Conservation (phyloP, 2,888 invertebrate genomes). For the Aplocera efformata region DNA sequence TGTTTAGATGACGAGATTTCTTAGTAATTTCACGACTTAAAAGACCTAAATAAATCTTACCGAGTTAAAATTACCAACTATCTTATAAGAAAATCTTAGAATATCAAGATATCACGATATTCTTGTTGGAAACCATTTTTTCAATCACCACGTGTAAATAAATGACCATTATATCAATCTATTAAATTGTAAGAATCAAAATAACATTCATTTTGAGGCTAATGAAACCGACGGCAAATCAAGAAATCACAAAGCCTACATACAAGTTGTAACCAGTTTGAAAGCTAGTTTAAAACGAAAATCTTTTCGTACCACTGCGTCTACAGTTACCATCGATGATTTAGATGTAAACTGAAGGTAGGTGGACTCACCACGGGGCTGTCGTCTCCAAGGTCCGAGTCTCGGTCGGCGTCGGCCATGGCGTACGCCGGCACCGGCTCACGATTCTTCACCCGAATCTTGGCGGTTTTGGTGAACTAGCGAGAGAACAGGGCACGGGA, state of each 20-base stretch:
- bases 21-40: too few relatives aligned
- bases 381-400: conserved; percentile 88
- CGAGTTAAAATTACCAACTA: neutral
- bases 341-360: conserved; percentile 17
- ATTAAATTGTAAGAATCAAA: neutral
- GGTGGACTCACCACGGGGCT: conserved; percentile 84
- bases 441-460: conserved; percentile 94
- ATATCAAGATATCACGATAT: conserved; percentile 1
- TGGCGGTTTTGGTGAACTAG: conserved; percentile 77
- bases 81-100: conserved; percentile 1
- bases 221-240: neutral
- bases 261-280: too few relatives aligned
- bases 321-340: too few relatives aligned
- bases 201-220: too few relatives aligned
- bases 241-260: too few relatives aligned
- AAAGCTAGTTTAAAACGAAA: too few relatives aligned
- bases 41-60: too few relatives aligned
- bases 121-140: too few relatives aligned
- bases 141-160: conserved; percentile 16
- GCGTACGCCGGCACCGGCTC: conserved; percentile 92
- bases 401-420: conserved; percentile 85
- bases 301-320: too few relatives aligned
- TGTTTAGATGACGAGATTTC: too few relatives aligned
- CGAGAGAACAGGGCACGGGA: conserved; percentile 54
- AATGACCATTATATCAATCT: conserved; percentile 5